phyloP scores from a whole-genome alignment of 2,797 vertebrate genomes.

The Typhlichthys subterraneus region DNA sequence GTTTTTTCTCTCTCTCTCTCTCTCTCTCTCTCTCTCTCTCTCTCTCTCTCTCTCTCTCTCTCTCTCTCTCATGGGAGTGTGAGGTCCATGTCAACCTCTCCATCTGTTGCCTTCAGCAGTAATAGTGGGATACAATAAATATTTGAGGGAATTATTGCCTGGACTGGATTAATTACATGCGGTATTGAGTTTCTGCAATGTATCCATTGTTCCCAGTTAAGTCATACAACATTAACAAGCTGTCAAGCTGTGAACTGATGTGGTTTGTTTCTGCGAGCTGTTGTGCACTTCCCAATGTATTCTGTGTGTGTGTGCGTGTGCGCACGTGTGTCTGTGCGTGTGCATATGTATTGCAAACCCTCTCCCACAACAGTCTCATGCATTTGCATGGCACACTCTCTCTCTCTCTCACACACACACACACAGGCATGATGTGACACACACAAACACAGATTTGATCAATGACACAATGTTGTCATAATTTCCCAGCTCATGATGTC shows the following conservation, averaged over 20 bases:
- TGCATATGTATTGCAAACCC: neutral
- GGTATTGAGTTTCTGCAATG: conserved; percentile 59
- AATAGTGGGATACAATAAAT: conserved; percentile 58
- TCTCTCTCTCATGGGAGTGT: conserved; percentile 55
- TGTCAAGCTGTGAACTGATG: conserved; percentile 64
- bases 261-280: conserved; percentile 56
- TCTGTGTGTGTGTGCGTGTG: neutral
- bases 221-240: conserved; percentile 70
- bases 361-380: neutral
- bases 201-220: conserved; percentile 56
- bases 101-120: conserved; percentile 48
- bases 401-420: too few species aligned
- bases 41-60: conserved; percentile 40
- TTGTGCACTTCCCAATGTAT: conserved; percentile 36
- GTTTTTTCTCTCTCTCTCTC: too few species aligned
- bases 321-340: neutral
- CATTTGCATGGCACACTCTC: too few species aligned
- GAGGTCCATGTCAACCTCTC: conserved; percentile 55
- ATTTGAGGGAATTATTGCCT: conserved; percentile 68
- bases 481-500: too few species aligned
- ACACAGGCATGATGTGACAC: too few species aligned
- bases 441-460: too few species aligned
- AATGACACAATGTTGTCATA: too few species aligned
- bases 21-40: too few species aligned
- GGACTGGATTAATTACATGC: conserved; percentile 63